A percentile compares a stretch with the other conserved stretches of the same genome.
Conservation (phyloP, 2,888 invertebrate genomes). For the Dastarcus helophoroides region DNA sequence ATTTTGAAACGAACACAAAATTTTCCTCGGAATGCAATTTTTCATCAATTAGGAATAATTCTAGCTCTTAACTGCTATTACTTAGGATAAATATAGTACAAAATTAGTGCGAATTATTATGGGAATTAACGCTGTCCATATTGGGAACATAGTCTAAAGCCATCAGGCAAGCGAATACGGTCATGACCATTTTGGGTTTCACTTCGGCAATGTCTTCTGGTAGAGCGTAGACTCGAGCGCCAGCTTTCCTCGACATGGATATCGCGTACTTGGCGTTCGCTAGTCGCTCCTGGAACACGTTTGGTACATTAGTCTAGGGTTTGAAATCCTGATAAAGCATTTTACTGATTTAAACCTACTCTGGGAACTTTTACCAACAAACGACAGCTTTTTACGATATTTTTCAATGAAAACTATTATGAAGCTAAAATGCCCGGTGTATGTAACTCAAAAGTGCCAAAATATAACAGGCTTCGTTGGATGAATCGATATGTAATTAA, state of each 20-base stretch:
- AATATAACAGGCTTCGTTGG: not conserved
- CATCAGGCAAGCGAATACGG: slow-evolving; percentile 99
- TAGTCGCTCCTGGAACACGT: slow-evolving; percentile 71
- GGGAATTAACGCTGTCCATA: slow-evolving; percentile 47
- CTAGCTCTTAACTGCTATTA: too few relatives aligned
- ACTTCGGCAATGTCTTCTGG: slow-evolving; percentile 98
- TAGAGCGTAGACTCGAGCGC: slow-evolving; percentile 94
- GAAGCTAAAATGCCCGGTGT: not conserved
- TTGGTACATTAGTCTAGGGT: too few relatives aligned
- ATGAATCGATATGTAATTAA: not conserved
- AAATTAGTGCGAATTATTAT: too few relatives aligned
- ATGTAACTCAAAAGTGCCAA: too few relatives aligned
- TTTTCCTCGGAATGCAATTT: too few relatives aligned
- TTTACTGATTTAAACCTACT: too few relatives aligned
- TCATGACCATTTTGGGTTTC: slow-evolving; percentile 99
- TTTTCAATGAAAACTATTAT: not conserved
- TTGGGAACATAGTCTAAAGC: slow-evolving; percentile 89
- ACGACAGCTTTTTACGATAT: too few relatives aligned
- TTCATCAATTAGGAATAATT: too few relatives aligned
- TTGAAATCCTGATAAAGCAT: not conserved
- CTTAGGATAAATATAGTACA: too few relatives aligned
- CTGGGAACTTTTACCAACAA: too few relatives aligned
- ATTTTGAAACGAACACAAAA: too few relatives aligned
- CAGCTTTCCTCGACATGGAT: slow-evolving; percentile 94
- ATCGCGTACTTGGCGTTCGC: slow-evolving; percentile 99